Evolutionary conservation across 1,140 invertebrate species (phyloP).

Genomic region (Coenobita brevimanus): DNA sequence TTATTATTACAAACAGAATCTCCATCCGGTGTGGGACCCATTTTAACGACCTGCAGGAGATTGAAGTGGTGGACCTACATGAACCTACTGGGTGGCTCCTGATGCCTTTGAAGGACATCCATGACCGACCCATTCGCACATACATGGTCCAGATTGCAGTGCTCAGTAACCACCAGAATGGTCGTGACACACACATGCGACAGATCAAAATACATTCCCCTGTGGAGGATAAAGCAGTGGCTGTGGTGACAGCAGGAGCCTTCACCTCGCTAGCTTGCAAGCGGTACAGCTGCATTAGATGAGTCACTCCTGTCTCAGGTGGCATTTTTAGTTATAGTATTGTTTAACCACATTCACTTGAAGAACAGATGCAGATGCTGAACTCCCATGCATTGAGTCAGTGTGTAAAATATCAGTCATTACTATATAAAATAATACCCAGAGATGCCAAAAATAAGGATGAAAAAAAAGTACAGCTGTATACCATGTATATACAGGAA

Average conservation of each 20-base stretch:
- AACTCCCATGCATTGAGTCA: no score
- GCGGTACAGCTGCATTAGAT: slow-evolving; percentile 50
- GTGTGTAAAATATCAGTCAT: no score
- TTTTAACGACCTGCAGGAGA: slow-evolving; percentile 98
- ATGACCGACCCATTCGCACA: slow-evolving; percentile 90
- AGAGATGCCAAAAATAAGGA: no score
- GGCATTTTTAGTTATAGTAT: background rate
- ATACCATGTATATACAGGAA: no score
- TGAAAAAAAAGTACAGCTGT: no score
- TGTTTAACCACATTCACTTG: no score
- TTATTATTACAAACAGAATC: slow-evolving; percentile 79
- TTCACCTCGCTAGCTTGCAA: slow-evolving; percentile 75
- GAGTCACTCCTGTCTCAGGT: background rate
- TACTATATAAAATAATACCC: no score
- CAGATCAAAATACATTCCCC: slow-evolving; percentile 98
- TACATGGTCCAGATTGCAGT: slow-evolving; percentile 99
- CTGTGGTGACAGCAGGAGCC: slow-evolving; percentile 82
- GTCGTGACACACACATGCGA: slow-evolving; percentile 96
- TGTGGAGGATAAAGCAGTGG: slow-evolving; percentile 84
- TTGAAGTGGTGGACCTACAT: slow-evolving; percentile 94
- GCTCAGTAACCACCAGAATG: slow-evolving; percentile 98
- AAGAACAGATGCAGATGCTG: no score
- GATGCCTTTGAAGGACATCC: slow-evolving; percentile 92
- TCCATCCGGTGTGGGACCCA: slow-evolving; percentile 95
- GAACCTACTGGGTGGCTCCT: slow-evolving; percentile 97